Evolutionary conservation across 2,113 vertebrate species (phyloP).

Genomic region (Gavialis gangeticus): DNA sequence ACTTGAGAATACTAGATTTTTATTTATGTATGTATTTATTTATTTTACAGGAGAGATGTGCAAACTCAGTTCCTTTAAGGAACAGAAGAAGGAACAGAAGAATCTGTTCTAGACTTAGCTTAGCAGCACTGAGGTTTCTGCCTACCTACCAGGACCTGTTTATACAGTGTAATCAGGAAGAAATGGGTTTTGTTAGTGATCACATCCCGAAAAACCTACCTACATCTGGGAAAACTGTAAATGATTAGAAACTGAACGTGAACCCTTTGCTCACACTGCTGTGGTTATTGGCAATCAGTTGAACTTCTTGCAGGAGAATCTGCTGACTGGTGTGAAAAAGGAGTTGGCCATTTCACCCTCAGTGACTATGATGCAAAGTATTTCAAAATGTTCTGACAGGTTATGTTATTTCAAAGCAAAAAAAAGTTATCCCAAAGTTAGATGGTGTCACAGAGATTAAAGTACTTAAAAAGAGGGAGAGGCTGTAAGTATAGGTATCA

Average conservation of each 20-base stretch:
- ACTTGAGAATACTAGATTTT: slow-evolving; percentile 7
- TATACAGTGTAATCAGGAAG: neutral
- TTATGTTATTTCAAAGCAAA: slow-evolving; percentile 40
- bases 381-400: slow-evolving; percentile 7
- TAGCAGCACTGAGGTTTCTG: neutral
- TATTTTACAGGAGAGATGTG: neutral
- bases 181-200: neutral
- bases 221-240: neutral
- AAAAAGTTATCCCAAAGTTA: slow-evolving; percentile 19
- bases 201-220: neutral
- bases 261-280: neutral
- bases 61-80: neutral
- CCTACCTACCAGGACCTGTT: neutral
- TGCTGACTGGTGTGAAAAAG: neutral
- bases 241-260: neutral
- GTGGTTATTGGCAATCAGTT: neutral
- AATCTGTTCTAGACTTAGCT: neutral
- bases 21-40: no score
- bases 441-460: neutral
- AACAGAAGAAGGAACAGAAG: neutral
- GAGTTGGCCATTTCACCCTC: slow-evolving; percentile 11
- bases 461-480: neutral
- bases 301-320: neutral
- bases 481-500: slow-evolving; percentile 5
- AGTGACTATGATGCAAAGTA: neutral